These are phyloP conservation scores for Trachythela sp. DNA, from an alignment of 64 coral and sea anemone species.

Conservation along the genomic window DNA sequence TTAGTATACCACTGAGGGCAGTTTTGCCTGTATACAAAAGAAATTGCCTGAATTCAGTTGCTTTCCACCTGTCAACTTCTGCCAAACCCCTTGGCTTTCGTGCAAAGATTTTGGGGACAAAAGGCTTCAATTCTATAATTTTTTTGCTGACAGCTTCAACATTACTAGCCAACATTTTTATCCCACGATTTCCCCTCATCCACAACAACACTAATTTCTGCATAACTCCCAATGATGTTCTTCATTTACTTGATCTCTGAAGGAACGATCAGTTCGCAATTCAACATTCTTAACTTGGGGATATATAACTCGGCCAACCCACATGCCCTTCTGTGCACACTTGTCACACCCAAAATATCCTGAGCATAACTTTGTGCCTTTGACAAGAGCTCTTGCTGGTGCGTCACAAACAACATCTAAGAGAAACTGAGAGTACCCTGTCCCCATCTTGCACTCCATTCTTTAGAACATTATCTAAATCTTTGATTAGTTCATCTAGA, in stretches of 20 bases:
- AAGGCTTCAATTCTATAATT: background rate
- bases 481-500: background rate
- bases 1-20: background rate
- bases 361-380: background rate
- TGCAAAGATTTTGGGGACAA: background rate
- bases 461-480: background rate
- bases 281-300: background rate
- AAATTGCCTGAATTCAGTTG: conserved; percentile 22
- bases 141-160: background rate
- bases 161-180: background rate
- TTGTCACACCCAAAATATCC: background rate
- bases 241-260: background rate
- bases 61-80: background rate
- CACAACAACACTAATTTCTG: background rate
- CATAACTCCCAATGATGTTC: background rate
- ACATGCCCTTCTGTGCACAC: background rate
- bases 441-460: background rate
- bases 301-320: background rate
- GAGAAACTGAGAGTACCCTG: background rate
- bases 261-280: background rate
- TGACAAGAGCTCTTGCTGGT: background rate
- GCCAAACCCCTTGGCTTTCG: background rate
- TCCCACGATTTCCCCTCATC: background rate
- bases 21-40: background rate
- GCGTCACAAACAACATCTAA: conserved; percentile 3